Evolutionary conservation across 35 echinoderm and acorn worm genomes (phyloP), one percentile per base, ranked within the genome.

Genomic region (Eucidaris tribuloides): DNA sequence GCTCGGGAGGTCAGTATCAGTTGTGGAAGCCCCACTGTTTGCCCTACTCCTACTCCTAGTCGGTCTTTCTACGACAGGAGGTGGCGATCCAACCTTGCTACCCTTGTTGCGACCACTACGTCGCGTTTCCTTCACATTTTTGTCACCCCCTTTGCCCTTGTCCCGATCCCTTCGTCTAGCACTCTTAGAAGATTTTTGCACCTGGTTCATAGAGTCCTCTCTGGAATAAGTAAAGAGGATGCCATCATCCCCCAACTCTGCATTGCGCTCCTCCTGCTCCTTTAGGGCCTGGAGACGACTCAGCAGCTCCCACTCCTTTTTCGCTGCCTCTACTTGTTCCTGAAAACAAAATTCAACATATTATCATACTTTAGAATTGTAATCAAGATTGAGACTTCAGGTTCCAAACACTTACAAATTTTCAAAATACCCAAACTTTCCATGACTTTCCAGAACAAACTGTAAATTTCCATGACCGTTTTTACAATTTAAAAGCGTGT

Each of bases 231-330:
- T 99, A 58, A 90, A 93, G 30, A 99, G 84, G 52, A 99, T 88
- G 70, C 90, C 96, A 80, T 99, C 96, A 61, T 93, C 96, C 60
- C 93, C 96, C 43, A 93, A 62, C 62, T 99, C 96, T 0, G 96
- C 96, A 71, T 86, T 44, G 17, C 87, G 59, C 45, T 99, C 96
- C 83, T 93, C 90, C 66, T 90, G 91, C 40, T 88, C 84, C 32
- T 93, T 93, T 44, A 99, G 70, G 33, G 82, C 87, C 56, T 99
- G 82, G 6, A 99, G 90, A 22, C 91, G 77, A 33, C 91, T 80
- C 0, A 99, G 86, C 0, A 99, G 86, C 63, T 99, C 96, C 96
- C 96, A 99, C 31, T 99, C 96, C 42, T 91, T 90, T 84, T 99
- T 99, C n/a, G 96, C 96, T 58, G 81, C 87, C 57, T 93, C 83